Evolutionary conservation across 2,888 invertebrate genomes (phyloP), one percentile per base, ranked within the genome.

Genomic region (Odontothrips loti): DNA sequence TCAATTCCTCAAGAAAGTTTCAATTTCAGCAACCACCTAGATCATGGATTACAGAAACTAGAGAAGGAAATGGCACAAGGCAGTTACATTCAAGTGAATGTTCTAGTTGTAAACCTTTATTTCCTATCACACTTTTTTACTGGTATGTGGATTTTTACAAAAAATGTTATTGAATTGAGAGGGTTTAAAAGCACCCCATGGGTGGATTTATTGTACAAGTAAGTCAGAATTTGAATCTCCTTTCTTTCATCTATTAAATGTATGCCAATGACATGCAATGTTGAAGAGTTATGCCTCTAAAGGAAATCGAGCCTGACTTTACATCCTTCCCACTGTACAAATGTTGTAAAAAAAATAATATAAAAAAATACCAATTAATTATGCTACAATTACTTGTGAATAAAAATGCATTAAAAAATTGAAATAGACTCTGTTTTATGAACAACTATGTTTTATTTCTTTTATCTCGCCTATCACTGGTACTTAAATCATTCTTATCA

Each of bases 61-160:
- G 20, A 58, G 17, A 58, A 6, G 58, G 58, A 58, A 17, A 58
- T 51, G 51, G 20, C 20, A 51, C 12, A 51, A 51, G 34, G 34
- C 34, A 20, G 58, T 0, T 58, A 20, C 20, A 20, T 58, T 17
- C 15, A 15, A 58, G 58, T 0, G 58, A 58, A 6, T 58, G 17
- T 58, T 58, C 17, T 58, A 20, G 58, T 20, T 75, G 68, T 27
- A 75, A 27, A 75, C 17, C n/a, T 75, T 23, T 75, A 75, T 27
- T 27, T 75, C 68, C 68, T 27, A 75, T 75, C 68, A 75, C 68
- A 75, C 68, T 75, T 75, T 75, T 75, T 75, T 75, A 75, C 68
- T 75, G 68, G 10, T 23, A 27, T 12, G 12, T 75, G 68, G n/a
- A 75, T 75, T 75, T 75, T 27, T 75, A 75, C n/a, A 75, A 23